These are phyloP conservation scores for Urocitellus parryii DNA, from an alignment of 2,113 vertebrate genomes.

Conservation along the genomic window DNA sequence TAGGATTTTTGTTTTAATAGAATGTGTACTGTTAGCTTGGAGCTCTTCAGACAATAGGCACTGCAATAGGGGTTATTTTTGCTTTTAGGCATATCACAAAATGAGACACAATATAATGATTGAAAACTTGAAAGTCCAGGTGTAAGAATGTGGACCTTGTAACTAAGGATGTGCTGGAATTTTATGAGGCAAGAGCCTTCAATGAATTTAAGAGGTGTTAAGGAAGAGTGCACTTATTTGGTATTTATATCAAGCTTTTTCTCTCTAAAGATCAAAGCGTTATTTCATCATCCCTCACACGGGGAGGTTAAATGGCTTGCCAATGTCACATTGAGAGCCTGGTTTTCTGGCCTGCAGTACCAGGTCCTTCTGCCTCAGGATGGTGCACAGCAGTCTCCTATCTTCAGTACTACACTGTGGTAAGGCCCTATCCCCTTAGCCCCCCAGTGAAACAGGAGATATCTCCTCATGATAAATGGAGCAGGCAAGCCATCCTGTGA, in stretches of 20 bases:
- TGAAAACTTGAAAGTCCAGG: slow-evolving; percentile 47
- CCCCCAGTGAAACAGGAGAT: neutral
- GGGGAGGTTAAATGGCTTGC: slow-evolving; percentile 66
- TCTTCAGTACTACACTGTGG: neutral
- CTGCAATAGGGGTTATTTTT: slow-evolving; percentile 52
- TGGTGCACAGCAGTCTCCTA: neutral
- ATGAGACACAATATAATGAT: neutral
- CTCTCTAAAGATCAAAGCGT: slow-evolving; percentile 69
- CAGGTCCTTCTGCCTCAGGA: neutral
- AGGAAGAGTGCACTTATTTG: slow-evolving; percentile 32
- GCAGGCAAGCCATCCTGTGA: neutral
- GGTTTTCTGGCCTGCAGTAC: neutral
- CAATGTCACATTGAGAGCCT: neutral
- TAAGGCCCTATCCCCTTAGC: neutral
- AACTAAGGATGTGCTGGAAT: slow-evolving; percentile 18
- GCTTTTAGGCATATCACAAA: slow-evolving; percentile 61
- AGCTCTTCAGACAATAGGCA: slow-evolving; percentile 61
- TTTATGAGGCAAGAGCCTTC: slow-evolving; percentile 44
- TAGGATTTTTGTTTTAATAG: neutral
- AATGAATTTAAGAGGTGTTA: slow-evolving; percentile 25
- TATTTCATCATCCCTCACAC: slow-evolving; percentile 69
- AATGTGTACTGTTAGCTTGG: neutral
- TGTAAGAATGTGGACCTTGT: neutral
- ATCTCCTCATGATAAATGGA: neutral
- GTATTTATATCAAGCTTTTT: slow-evolving; percentile 59